Evolutionary conservation across 2,797 vertebrate genomes (phyloP).

Genomic region (Falco columbarius): DNA sequence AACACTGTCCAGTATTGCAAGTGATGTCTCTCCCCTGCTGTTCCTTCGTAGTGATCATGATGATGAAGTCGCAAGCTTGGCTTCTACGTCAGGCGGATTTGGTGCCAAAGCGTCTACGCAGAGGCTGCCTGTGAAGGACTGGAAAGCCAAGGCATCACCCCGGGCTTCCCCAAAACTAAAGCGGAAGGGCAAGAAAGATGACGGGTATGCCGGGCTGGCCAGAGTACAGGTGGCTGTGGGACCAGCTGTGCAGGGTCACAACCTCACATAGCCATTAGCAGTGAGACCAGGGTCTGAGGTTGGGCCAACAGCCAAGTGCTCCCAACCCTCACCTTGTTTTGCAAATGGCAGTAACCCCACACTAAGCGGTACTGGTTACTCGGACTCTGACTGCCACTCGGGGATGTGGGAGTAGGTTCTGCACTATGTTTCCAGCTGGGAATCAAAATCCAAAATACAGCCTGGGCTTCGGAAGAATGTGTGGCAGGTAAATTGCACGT

Average conservation of each 20-base stretch:
- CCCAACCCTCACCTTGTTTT: accelerated
- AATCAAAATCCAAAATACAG: background rate
- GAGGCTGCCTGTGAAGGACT: slow-evolving; percentile 91
- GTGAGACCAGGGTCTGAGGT: background rate
- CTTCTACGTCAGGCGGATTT: slow-evolving; percentile 88
- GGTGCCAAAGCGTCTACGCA: slow-evolving; percentile 85
- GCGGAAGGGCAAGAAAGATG: slow-evolving; percentile 90
- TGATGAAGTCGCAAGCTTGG: slow-evolving; percentile 91
- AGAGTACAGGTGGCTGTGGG: background rate
- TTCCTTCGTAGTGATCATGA: slow-evolving; percentile 88
- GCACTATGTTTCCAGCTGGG: background rate
- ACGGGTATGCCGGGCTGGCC: slow-evolving; percentile 77
- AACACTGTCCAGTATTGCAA: background rate
- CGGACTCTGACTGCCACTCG: background rate
- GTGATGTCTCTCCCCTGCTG: background rate
- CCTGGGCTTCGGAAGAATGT: background rate
- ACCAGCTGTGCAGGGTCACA: background rate
- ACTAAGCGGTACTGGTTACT: background rate
- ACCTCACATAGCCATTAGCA: background rate
- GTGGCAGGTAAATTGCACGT: background rate
- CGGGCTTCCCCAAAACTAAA: slow-evolving; percentile 91
- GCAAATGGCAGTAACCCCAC: background rate
- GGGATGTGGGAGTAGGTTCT: background rate
- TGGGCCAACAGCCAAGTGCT: background rate
- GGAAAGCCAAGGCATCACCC: slow-evolving; percentile 90